phyloP scores from a whole-genome alignment of 2,113 vertebrate species.

The Chaetura pelagica region DNA sequence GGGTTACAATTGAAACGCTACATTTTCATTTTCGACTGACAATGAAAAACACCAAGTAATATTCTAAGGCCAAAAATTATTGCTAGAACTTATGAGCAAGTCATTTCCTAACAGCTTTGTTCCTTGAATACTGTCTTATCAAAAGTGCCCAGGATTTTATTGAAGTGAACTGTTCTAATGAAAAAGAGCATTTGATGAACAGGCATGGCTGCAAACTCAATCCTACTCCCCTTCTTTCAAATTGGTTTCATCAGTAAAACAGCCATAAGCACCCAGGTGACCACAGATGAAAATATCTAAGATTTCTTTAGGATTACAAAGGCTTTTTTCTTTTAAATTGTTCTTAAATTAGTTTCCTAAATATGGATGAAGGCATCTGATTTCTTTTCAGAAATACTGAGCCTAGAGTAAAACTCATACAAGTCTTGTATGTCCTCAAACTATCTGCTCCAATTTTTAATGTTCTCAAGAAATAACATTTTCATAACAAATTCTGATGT shows the following conservation, averaged over 20 bases:
- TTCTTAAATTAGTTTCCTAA: slow-evolving; percentile 32
- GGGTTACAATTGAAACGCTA: slow-evolving; percentile 76
- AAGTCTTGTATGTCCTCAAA: slow-evolving; percentile 41
- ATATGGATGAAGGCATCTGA: slow-evolving; percentile 18
- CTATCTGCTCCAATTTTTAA: slow-evolving; percentile 60
- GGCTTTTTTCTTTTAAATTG: background rate
- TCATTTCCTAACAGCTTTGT: slow-evolving; percentile 75
- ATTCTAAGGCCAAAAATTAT: slow-evolving; percentile 76
- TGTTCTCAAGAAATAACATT: slow-evolving; percentile 55
- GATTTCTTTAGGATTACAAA: background rate
- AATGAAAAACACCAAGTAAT: slow-evolving; percentile 73
- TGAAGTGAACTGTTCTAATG: slow-evolving; percentile 73
- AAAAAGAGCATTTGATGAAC: slow-evolving; percentile 63
- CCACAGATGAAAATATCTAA: background rate
- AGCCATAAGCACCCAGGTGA: slow-evolving; percentile 32
- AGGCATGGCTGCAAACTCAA: slow-evolving; percentile 30
- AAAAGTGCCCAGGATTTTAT: slow-evolving; percentile 69
- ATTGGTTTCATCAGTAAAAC: slow-evolving; percentile 40
- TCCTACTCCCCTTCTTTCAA: slow-evolving; percentile 13
- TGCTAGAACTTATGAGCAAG: slow-evolving; percentile 70
- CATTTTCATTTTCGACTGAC: slow-evolving; percentile 79
- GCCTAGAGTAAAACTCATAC: background rate
- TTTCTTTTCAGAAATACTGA: slow-evolving; percentile 2
- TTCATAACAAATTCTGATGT: slow-evolving; percentile 58
- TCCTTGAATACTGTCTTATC: slow-evolving; percentile 70